A percentile compares a stretch with the other conserved stretches of the same genome.
phyloP scores from a whole-genome alignment of 1,140 invertebrate genomes.

The Caenorhabditis elegans region DNA sequence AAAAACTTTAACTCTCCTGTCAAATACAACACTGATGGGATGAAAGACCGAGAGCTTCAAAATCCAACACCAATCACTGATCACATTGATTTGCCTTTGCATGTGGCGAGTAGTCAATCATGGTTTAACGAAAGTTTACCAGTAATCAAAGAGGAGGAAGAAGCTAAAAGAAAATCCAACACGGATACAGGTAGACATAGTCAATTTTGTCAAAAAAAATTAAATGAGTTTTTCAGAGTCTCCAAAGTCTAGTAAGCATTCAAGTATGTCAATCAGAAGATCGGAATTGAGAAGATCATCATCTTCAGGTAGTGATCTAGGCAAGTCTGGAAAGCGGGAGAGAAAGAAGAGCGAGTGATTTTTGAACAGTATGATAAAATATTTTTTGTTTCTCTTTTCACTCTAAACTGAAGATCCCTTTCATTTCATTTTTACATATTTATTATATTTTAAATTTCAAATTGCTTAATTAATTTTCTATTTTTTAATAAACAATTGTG shows the following conservation, averaged over 20 bases:
- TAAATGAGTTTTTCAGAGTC: not conserved
- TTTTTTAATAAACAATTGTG: too few species aligned
- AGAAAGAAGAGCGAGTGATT: not conserved
- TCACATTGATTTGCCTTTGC: not conserved
- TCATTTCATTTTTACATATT: too few species aligned
- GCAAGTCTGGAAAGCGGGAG: not conserved
- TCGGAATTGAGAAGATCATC: not conserved
- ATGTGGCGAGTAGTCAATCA: not conserved
- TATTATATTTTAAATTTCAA: too few species aligned
- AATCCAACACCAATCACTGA: not conserved
- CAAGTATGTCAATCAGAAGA: not conserved
- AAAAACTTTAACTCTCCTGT: not conserved
- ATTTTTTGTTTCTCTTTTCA: too few species aligned
- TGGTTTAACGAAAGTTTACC: constrained; percentile 15
- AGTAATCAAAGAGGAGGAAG: not conserved
- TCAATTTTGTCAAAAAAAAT: too few species aligned
- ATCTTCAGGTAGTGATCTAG: not conserved
- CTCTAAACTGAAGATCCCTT: too few species aligned
- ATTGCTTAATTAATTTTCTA: too few species aligned
- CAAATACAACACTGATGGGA: not conserved
- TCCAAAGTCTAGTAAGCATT: not conserved
- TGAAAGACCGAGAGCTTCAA: not conserved
- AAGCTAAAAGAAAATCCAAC: not conserved
- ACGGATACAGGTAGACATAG: not conserved
- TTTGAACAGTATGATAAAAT: too few species aligned